Percentiles rank a stretch among this genome's conserved stretches.
Conservation (phyloP, 2,797 vertebrate genomes). For the Agapornis canus region DNA sequence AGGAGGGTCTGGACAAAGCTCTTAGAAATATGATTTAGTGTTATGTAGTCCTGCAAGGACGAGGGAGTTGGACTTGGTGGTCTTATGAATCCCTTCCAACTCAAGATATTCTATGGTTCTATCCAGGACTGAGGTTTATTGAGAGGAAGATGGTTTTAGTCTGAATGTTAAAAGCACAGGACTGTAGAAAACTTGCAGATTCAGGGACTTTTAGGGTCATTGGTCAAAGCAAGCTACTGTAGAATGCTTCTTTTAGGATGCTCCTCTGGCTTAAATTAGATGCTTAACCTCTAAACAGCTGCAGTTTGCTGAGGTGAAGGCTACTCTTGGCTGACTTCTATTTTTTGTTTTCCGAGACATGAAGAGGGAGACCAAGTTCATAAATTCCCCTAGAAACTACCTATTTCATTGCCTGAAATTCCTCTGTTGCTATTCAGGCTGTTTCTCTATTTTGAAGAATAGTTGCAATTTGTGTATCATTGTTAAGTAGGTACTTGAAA, state of each 20-base stretch:
- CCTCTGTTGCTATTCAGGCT: not conserved
- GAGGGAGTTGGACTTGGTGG: not conserved
- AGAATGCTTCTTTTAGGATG: not conserved
- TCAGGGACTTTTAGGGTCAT: not conserved
- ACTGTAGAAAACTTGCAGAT: not conserved
- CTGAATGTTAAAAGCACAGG: not conserved
- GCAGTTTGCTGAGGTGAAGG: not conserved
- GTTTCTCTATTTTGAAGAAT: not conserved
- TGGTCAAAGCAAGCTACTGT: not conserved
- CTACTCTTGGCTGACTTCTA: accelerated
- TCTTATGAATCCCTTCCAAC: not conserved
- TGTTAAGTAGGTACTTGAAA: not conserved
- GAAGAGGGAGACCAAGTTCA: not conserved
- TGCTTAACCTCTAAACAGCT: not conserved
- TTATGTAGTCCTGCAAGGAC: not conserved
- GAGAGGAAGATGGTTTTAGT: not conserved
- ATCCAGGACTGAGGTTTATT: not conserved
- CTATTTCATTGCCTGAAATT: not conserved
- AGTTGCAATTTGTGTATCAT: not conserved
- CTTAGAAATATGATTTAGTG: not conserved
- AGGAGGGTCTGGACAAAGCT: not conserved
- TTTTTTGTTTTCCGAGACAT: not conserved
- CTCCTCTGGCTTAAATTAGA: not conserved
- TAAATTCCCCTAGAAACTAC: not conserved
- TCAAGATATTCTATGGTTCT: not conserved